Percentiles rank a stretch among this genome's conserved stretches.
phyloP scores from a whole-genome alignment of 2,888 invertebrate species.

The Brachyptera putata region DNA sequence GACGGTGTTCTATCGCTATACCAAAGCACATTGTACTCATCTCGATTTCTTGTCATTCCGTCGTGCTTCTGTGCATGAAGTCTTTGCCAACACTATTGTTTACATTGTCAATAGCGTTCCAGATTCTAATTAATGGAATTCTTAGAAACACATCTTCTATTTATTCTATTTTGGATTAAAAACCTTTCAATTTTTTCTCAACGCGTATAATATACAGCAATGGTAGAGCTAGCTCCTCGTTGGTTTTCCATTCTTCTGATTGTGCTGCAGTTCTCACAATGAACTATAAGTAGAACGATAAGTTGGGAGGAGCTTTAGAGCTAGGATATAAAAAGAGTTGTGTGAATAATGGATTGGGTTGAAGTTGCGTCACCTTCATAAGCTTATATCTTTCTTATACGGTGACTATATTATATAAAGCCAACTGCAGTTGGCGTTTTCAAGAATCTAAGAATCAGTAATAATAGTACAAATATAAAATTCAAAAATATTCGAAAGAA shows the following conservation, averaged over 20 bases:
- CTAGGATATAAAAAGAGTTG: background rate
- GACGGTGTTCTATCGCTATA: background rate
- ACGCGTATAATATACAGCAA: constrained; percentile 10
- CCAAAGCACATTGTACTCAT: background rate
- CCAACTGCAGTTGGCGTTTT: background rate
- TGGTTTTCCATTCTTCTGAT: background rate
- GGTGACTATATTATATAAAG: no score
- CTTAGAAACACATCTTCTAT: constrained; percentile 19
- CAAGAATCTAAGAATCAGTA: no score
- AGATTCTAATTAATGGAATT: constrained; percentile 26
- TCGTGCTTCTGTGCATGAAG: constrained; percentile 5
- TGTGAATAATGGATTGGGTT: background rate
- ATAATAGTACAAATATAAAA: no score
- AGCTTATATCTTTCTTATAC: background rate
- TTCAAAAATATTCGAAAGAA: no score
- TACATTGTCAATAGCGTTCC: constrained; percentile 5
- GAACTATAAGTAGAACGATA: constrained; percentile 4
- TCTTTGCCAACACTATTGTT: constrained; percentile 11
- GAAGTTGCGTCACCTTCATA: background rate
- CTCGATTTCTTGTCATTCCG: constrained; percentile 21
- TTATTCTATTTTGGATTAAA: constrained; percentile 12
- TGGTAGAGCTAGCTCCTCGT: constrained; percentile 15
- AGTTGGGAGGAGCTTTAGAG: constrained; percentile 8
- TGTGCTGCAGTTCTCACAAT: constrained; percentile 15
- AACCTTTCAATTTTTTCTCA: constrained; percentile 11